Conservation (phyloP, 2,113 vertebrate species). For the Trichechus manatus region DNA sequence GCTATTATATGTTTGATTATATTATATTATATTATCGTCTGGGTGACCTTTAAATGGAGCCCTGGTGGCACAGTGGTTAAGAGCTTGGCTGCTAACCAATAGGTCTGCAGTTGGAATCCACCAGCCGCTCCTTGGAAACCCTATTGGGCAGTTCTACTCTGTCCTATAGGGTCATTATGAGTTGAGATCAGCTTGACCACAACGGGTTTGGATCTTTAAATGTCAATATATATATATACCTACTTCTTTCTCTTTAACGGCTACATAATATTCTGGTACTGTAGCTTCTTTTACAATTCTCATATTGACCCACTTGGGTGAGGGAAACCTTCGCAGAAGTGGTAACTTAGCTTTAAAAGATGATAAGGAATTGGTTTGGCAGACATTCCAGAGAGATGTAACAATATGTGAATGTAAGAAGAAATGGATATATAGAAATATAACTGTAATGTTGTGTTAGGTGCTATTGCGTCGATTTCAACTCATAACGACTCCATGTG, state of each 20-base stretch:
- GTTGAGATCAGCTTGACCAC: too few relatives aligned
- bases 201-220: too few relatives aligned
- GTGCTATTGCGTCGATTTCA: too few relatives aligned
- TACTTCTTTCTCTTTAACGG: not conserved
- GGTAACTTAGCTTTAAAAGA: not conserved
- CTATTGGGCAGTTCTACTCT: too few relatives aligned
- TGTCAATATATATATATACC: not conserved
- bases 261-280: not conserved
- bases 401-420: not conserved
- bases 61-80: too few relatives aligned
- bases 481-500: too few relatives aligned
- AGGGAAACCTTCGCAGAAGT: not conserved
- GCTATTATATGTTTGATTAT: not conserved
- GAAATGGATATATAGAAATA: not conserved
- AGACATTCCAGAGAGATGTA: not conserved
- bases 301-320: not conserved
- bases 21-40: not conserved
- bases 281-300: not conserved
- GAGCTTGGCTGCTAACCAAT: too few relatives aligned
- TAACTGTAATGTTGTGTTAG: not conserved
- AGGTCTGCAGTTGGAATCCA: too few relatives aligned
- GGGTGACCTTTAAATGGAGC: not conserved
- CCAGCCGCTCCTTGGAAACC: too few relatives aligned
- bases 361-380: not conserved
- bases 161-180: too few relatives aligned